These are phyloP conservation scores for Syngnathus acus DNA, from an alignment of 2,797 vertebrate species.

Conservation along the genomic window DNA sequence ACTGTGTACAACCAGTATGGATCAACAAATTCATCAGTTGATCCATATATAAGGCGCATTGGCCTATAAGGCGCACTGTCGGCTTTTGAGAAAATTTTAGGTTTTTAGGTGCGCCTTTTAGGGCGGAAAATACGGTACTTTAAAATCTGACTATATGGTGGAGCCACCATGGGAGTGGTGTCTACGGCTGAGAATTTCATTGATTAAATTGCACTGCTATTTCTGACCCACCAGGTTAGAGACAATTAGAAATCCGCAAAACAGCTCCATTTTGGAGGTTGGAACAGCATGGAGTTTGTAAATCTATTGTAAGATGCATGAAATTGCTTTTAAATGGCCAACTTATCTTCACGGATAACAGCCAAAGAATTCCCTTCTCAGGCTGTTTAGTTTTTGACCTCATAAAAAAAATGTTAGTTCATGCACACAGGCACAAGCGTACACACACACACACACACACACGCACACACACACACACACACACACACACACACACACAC, in stretches of 20 bases:
- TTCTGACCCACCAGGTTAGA: constrained; percentile 15
- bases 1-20: too few species aligned
- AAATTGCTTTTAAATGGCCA: constrained; percentile 43
- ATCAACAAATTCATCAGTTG: too few species aligned
- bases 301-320: constrained; percentile 30
- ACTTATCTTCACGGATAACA: constrained; percentile 25
- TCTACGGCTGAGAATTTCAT: constrained; percentile 14
- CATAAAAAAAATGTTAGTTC: constrained; percentile 39
- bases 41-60: too few species aligned
- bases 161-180: constrained; percentile 5
- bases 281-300: constrained; percentile 33
- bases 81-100: too few species aligned
- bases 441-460: constrained; percentile 13
- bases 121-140: too few species aligned
- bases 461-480: constrained; percentile 25
- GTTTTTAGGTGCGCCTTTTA: too few species aligned
- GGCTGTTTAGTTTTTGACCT: constrained; percentile 38
- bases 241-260: constrained; percentile 27
- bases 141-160: neutral
- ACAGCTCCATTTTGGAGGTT: constrained; percentile 26
- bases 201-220: constrained; percentile 19
- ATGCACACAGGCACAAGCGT: constrained; percentile 25
- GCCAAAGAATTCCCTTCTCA: constrained; percentile 17
- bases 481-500: constrained; percentile 5
- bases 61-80: too few species aligned